phyloP scores from a whole-genome alignment of 1,140 invertebrate genomes.

The Drosophila leontia region DNA sequence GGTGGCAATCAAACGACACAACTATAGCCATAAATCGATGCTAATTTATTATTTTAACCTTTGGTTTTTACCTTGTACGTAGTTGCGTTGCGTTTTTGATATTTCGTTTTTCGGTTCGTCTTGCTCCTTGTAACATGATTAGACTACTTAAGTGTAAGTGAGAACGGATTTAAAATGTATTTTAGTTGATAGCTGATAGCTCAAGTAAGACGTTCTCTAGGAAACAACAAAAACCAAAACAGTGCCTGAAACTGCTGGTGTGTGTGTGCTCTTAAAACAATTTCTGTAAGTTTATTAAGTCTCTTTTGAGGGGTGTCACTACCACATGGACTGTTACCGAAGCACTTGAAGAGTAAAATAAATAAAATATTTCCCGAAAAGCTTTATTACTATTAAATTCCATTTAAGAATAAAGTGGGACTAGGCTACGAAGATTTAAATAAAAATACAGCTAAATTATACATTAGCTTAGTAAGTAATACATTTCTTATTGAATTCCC shows the following conservation, averaged over 20 bases:
- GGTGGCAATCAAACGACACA: constrained; percentile 42
- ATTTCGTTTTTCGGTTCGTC: constrained; percentile 12
- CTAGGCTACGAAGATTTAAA: not conserved
- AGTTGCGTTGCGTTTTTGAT: constrained; percentile 44
- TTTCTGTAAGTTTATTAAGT: constrained; percentile 13
- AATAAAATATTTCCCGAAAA: constrained; percentile 3
- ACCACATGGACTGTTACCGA: constrained; percentile 18
- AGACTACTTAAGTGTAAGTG: constrained; percentile 29
- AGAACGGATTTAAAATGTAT: constrained; percentile 22
- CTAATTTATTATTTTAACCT: constrained; percentile 42
- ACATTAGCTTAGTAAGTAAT: not conserved
- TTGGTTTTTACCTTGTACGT: constrained; percentile 32
- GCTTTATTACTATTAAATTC: constrained; percentile 9
- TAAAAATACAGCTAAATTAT: not conserved
- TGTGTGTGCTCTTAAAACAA: constrained; percentile 1
- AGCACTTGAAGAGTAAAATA: constrained; percentile 15
- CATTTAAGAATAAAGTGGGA: not conserved
- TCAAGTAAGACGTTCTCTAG: constrained; percentile 8
- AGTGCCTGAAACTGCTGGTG: constrained; percentile 21
- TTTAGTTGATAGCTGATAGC: constrained; percentile 35
- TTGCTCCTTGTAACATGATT: constrained; percentile 13
- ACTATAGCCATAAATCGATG: constrained; percentile 50
- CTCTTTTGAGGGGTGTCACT: not conserved
- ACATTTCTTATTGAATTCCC: not conserved
- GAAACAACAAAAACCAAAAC: constrained; percentile 13